These are phyloP conservation scores for Cervus canadensis DNA, from an alignment of 2,113 vertebrate species.

Conservation along the genomic window DNA sequence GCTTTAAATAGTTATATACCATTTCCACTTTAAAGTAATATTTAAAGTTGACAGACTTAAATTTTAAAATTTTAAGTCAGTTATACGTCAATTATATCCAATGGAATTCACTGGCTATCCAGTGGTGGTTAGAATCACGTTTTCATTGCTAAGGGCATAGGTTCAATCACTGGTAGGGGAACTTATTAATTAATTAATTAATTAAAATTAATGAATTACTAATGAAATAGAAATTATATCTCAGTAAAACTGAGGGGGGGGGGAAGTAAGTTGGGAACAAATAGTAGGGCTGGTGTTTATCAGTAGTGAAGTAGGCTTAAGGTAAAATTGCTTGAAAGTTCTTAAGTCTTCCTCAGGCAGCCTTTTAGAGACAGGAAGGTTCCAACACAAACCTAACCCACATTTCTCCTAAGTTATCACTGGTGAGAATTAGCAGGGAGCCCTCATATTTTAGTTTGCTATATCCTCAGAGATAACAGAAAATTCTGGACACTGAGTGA, in stretches of 20 bases:
- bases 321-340: neutral
- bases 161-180: neutral
- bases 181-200: neutral
- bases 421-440: neutral
- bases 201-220: neutral
- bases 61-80: neutral
- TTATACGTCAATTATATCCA: neutral
- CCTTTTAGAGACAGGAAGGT: neutral
- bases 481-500: neutral
- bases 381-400: neutral
- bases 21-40: neutral
- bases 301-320: neutral
- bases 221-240: neutral
- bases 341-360: neutral
- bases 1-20: neutral
- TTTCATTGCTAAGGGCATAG: neutral
- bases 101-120: neutral
- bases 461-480: neutral
- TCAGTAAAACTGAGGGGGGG: neutral
- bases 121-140: neutral
- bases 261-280: neutral
- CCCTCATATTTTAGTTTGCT: neutral
- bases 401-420: neutral
- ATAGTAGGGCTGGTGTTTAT: neutral
- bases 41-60: neutral